A percentile compares a stretch with the other conserved stretches of the same genome.
These are phyloP conservation scores for Ashinkailepas kermadecensis DNA, from an alignment of 2,888 invertebrate species.

Conservation along the genomic window DNA sequence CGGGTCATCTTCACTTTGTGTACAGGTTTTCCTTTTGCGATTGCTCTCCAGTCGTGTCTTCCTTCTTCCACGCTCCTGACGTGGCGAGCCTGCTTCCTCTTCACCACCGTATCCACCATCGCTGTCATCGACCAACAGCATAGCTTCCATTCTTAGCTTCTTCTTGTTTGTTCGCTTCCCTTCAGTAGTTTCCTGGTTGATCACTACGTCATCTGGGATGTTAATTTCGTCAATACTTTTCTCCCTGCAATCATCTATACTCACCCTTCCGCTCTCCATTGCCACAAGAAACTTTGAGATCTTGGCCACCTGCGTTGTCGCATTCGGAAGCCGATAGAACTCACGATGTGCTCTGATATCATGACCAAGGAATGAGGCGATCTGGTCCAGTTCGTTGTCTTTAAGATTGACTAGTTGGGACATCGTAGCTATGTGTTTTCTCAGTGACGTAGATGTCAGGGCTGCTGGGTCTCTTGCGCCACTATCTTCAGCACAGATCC, in stretches of 20 bases:
- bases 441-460: too few relatives aligned
- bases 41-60: too few relatives aligned
- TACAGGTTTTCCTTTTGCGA: too few relatives aligned
- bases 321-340: not conserved
- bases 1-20: too few relatives aligned
- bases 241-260: not conserved
- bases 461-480: not conserved
- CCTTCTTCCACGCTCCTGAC: too few relatives aligned
- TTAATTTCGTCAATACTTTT: not conserved
- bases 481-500: not conserved
- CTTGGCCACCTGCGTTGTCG: not conserved
- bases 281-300: not conserved
- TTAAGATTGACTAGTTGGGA: not conserved
- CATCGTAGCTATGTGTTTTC: too few relatives aligned
- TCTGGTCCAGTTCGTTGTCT: not conserved
- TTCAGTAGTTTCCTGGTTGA: too few relatives aligned
- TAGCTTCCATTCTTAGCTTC: too few relatives aligned
- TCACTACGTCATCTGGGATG: not conserved
- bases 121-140: too few relatives aligned
- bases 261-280: not conserved
- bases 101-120: too few relatives aligned
- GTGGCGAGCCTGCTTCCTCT: too few relatives aligned
- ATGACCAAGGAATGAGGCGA: not conserved
- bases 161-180: too few relatives aligned
- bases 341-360: not conserved